These are phyloP conservation scores for Gorsachius magnificus DNA, from an alignment of 2,797 vertebrate genomes.

Conservation along the genomic window DNA sequence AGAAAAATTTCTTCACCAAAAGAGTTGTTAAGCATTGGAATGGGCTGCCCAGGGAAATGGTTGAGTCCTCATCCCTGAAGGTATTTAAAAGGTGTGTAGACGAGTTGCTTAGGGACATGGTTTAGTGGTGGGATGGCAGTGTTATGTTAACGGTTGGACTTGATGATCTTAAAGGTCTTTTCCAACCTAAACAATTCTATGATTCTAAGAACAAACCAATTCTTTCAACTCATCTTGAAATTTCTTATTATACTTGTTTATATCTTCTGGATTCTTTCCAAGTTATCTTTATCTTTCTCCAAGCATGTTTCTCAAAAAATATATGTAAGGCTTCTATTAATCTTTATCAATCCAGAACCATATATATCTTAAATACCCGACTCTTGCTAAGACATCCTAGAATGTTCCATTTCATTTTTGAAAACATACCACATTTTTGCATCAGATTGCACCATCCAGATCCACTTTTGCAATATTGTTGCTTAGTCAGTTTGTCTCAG, in stretches of 20 bases:
- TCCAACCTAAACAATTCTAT: too few relatives aligned
- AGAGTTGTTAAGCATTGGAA: too few relatives aligned
- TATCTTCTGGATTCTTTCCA: background rate
- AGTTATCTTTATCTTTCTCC: background rate
- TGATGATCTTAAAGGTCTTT: too few relatives aligned
- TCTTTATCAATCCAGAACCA: background rate
- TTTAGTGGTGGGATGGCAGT: too few relatives aligned
- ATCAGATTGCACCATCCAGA: background rate
- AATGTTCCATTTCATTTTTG: background rate
- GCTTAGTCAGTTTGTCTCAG: background rate
- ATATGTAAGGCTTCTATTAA: background rate
- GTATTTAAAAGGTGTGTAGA: too few relatives aligned
- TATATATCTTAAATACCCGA: background rate
- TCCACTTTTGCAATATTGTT: background rate
- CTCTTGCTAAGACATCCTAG: background rate
- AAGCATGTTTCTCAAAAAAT: background rate
- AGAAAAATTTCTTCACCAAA: too few relatives aligned
- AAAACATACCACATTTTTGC: background rate
- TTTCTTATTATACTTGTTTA: background rate
- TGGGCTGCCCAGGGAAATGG: too few relatives aligned
- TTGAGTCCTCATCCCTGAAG: too few relatives aligned
- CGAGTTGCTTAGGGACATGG: too few relatives aligned
- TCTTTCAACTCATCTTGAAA: background rate
- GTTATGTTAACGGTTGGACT: too few relatives aligned
- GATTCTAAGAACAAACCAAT: background rate